Base-by-base conservation (phyloP, 2,113 vertebrate genomes). In the Tachysurus fulvidraco region DNA sequence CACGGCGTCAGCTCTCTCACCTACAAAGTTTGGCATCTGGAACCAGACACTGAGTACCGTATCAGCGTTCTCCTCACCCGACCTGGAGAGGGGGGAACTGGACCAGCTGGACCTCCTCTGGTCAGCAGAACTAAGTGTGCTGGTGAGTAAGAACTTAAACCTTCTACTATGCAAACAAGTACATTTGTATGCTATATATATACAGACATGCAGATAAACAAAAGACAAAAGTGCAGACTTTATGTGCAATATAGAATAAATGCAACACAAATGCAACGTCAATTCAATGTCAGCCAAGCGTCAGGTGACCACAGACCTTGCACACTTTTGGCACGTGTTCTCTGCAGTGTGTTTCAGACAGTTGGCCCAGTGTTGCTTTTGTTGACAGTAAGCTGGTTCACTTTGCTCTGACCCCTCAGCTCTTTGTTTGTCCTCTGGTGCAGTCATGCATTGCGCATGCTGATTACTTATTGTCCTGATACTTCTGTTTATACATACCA, bases 11-110 rank as follows among this genome's bases (percentile, higher is more conserved):
- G 93, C 92, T 96, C 97, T 55, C 96, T 97, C 81, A 99, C 97
- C 59, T 99, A 99, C 87, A 99, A 98, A 86, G 95, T 99, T 41
- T 99, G 97, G 97, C 97, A 99, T 87, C 92, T 99, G 85, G 98
- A 99, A 89, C 98, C 98, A 0, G 98, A 99, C 94, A 98, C 97
- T 0, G 97, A 99, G 91, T 99, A 99, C 0, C 96, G 96, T 91
- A 97, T 99, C 94, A 98, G 97, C 0, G 97, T 99, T 78, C 93
- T 98, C 89, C 97, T 99, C 77, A 99, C 97, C 0, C 96, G 98
- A 0, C 98, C 98, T 0, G 98, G 98, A 0, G 97, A 98, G 0
- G 98, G 98, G 0, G 98, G 98, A 77, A 98, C 97, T 0, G 98
- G 98, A 44, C 96, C 95, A 0, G 96, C 97, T 0, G 98, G 98